phyloP scores from a whole-genome alignment of 1,140 invertebrate species.

The Eciton burchellii region DNA sequence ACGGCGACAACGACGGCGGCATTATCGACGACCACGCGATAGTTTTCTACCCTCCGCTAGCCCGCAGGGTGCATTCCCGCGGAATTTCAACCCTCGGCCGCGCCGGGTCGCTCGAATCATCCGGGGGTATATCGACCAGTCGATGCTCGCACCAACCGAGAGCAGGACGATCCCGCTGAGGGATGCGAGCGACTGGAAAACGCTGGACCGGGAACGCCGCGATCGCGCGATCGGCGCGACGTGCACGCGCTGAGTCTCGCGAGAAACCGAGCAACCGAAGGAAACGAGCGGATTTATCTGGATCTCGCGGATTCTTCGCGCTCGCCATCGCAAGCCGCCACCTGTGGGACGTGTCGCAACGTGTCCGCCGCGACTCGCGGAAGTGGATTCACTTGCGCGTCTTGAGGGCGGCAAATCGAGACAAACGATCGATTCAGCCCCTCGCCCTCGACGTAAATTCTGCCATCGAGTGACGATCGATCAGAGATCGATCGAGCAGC shows the following conservation, averaged over 20 bases:
- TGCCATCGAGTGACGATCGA: not conserved
- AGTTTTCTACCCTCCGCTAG: constrained; percentile 28
- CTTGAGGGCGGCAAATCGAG: not conserved
- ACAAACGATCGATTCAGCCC: not conserved
- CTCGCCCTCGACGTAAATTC: not conserved
- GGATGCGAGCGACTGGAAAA: constrained; percentile 63
- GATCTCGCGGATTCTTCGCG: not conserved
- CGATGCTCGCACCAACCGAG: constrained; percentile 78
- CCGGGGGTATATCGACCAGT: constrained; percentile 81
- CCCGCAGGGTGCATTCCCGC: constrained; percentile 44
- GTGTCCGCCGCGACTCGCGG: constrained; percentile 49
- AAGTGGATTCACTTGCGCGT: constrained; percentile 7
- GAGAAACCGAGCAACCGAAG: not conserved
- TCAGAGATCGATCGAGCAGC: not conserved
- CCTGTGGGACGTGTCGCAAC: constrained; percentile 71
- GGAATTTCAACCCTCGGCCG: constrained; percentile 69
- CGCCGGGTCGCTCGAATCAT: constrained; percentile 80
- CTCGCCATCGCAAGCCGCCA: constrained; percentile 57
- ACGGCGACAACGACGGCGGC: constrained; percentile 26
- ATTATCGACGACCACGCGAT: constrained; percentile 63
- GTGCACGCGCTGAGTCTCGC: not conserved
- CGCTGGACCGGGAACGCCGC: not conserved
- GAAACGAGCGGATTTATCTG: not conserved
- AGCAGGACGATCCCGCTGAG: constrained; percentile 73
- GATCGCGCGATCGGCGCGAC: constrained; percentile 1